Evolutionary conservation across 2,113 vertebrate genomes (phyloP).

Genomic region (Delphinus delphis): DNA sequence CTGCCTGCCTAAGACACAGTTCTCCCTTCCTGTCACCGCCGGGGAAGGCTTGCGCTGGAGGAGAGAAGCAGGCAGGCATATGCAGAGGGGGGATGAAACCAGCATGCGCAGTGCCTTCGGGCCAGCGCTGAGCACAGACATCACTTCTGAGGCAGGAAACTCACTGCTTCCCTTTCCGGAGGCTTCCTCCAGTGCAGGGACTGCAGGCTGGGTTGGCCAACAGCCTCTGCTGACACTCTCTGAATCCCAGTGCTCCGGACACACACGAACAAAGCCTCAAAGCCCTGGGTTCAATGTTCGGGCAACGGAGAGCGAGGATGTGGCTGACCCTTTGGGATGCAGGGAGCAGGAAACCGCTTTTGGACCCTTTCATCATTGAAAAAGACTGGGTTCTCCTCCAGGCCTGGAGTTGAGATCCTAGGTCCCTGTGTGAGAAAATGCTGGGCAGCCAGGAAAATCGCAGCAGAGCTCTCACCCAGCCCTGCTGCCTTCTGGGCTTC

Average conservation of each 20-base stretch:
- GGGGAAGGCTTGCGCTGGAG: background rate
- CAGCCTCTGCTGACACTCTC: rapidly evolving
- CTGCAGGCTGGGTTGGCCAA: background rate
- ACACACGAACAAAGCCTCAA: background rate
- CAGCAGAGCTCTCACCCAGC: too few relatives aligned
- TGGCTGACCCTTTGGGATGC: rapidly evolving
- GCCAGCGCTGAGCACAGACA: background rate
- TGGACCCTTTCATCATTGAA: rapidly evolving
- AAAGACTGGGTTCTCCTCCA: background rate
- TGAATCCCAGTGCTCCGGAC: background rate
- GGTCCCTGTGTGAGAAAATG: background rate
- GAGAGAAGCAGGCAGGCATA: background rate
- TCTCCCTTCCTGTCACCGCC: rapidly evolving
- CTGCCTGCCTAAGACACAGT: background rate
- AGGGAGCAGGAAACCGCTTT: too few relatives aligned
- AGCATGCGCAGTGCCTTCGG: rapidly evolving
- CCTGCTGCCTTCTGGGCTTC: background rate
- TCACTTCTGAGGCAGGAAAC: background rate
- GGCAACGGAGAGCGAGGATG: rapidly evolving
- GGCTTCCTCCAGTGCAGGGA: background rate
- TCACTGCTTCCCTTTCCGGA: background rate
- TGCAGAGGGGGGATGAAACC: background rate
- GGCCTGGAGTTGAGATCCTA: background rate
- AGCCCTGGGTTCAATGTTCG: too few relatives aligned
- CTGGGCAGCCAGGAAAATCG: background rate